Conservation (phyloP, 2,797 vertebrate genomes). For the Todus mexicanus region DNA sequence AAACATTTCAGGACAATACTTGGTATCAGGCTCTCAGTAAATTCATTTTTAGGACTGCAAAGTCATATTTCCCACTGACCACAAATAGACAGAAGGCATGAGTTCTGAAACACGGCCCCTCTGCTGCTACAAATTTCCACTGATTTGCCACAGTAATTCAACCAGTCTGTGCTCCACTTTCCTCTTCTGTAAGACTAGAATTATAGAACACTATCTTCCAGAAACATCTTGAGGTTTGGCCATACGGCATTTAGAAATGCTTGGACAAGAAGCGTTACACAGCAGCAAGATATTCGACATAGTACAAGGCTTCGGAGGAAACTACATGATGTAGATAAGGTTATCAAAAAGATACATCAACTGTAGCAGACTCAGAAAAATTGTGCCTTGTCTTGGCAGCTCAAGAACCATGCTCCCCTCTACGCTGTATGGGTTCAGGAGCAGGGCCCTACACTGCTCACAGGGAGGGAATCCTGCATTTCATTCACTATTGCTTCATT, state of each 20-base stretch:
- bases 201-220: background rate
- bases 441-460: fast-evolving
- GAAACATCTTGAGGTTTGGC: background rate
- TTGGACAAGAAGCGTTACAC: background rate
- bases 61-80: background rate
- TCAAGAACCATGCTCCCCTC: background rate
- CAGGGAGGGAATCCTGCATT: background rate
- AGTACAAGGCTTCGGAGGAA: background rate
- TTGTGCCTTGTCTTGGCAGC: background rate
- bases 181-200: background rate
- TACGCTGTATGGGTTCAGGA: background rate
- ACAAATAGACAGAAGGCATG: background rate
- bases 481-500: fast-evolving
- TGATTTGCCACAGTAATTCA: background rate
- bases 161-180: background rate
- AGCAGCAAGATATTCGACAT: background rate
- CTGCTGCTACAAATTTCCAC: background rate
- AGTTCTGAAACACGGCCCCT: background rate
- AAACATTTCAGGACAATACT: too few relatives aligned
- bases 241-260: background rate
- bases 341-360: background rate
- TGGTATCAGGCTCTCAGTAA: too few relatives aligned
- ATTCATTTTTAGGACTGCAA: background rate
- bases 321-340: background rate
- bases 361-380: background rate